Evolutionary conservation across 2,797 vertebrate genomes (phyloP), one percentile per base, ranked within the genome.

Genomic region (Danio jaintianensis): DNA sequence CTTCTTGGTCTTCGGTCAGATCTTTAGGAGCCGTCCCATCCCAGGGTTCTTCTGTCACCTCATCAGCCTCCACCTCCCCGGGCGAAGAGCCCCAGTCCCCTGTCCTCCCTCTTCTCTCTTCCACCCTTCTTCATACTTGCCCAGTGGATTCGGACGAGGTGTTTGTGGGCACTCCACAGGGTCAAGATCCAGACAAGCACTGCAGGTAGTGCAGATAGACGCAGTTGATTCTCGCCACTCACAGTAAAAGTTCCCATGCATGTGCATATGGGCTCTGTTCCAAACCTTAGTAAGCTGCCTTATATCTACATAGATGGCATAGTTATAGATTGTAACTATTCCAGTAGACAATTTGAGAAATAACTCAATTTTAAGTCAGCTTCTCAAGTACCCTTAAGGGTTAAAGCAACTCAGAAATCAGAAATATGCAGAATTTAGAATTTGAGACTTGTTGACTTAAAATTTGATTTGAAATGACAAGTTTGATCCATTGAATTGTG

Each of bases 201-300:
- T 89, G 80, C 93, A 96, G 95, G 94, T 96, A 95, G 94, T 91
- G 82, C 86, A 82, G 81, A 42, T 47, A 84, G 62, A 67, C 68
- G 64, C 81, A 79, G 53, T 79, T 82, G 68, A 75, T 82, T 79
- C 59, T 79, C 71, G 79, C 72, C 71, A 53, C 50, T 85, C 53
- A 83, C 82, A 81, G 76, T 48, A 58, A 45, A 64, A 22, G 5
- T 22, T 38, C 22, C 56, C 12, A 36, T 68, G 73, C 55, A 81
- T 73, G 69, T 66, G 20, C 48, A 15, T 38, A 53, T 43, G 9
- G 50, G 61, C 69, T 73, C 36, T 53, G 6, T 63, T 71, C 10
- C 66, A 79, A 69, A 61, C 11, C 43, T 43, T 48, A 38, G 53
- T 40, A 43, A 40, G 11, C 38, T 70, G 9, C 66, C 29, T 29